A percentile compares a stretch with the other conserved stretches of the same genome.
Conservation (phyloP, 2,113 vertebrate species). For the Myotis davidii region DNA sequence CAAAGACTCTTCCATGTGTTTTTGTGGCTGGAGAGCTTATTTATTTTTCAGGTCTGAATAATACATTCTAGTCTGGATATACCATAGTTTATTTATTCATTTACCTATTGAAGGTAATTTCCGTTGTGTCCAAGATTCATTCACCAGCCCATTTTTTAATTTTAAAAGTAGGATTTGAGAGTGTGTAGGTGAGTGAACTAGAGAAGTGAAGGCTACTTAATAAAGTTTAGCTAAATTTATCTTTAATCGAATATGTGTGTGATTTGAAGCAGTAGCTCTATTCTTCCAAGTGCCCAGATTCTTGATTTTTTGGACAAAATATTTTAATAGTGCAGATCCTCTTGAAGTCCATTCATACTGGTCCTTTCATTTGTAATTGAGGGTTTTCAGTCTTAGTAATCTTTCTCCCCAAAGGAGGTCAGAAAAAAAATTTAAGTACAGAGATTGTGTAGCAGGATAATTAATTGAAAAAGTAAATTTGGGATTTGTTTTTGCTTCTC, state of each 20-base stretch:
- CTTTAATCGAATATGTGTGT: constrained; percentile 30
- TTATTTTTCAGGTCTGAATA: neutral
- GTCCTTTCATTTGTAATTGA: constrained; percentile 4
- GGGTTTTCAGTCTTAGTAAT: neutral
- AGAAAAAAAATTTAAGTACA: constrained; percentile 33
- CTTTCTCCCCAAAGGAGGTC: neutral
- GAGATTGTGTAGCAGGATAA: neutral
- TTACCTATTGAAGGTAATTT: neutral
- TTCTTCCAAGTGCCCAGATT: neutral
- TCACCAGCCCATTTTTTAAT: neutral
- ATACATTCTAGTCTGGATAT: neutral
- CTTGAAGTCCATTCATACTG: constrained; percentile 15
- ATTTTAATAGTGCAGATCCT: neutral
- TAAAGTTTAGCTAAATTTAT: neutral
- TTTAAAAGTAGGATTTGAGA: constrained; percentile 15
- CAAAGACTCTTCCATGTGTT: neutral
- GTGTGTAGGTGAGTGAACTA: neutral
- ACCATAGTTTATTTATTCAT: neutral
- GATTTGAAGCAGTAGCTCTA: constrained; percentile 33
- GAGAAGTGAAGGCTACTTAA: neutral
- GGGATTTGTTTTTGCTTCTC: constrained; percentile 8
- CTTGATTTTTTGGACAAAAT: neutral
- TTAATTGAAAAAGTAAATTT: constrained; percentile 21
- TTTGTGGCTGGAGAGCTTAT: neutral
- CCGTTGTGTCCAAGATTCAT: neutral